These are phyloP conservation scores for Thecocarcelia acutangulata DNA, from an alignment of 2,888 invertebrate species.

Conservation along the genomic window DNA sequence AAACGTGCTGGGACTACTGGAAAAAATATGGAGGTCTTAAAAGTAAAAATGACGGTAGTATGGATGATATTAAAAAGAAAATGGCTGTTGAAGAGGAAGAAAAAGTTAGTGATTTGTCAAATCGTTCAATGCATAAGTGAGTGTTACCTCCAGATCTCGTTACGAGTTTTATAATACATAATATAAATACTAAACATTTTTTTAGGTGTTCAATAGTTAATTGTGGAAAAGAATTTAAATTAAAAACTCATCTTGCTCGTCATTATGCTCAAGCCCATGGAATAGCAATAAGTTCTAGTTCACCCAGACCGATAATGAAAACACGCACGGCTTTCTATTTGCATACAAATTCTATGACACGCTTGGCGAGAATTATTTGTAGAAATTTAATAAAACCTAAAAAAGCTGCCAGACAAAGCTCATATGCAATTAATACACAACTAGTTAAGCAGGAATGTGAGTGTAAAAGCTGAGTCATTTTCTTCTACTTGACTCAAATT, in stretches of 20 bases:
- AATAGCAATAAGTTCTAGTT: slow-evolving; percentile 87
- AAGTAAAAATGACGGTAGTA: slow-evolving; percentile 83
- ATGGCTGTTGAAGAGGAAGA: slow-evolving; percentile 80
- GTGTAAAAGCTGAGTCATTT: slow-evolving; percentile 73
- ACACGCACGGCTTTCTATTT: slow-evolving; percentile 98
- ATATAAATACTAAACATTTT: slow-evolving; percentile 42
- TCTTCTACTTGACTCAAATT: neutral
- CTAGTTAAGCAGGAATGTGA: slow-evolving; percentile 94
- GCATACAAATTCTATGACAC: slow-evolving; percentile 93
- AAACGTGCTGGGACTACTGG: slow-evolving; percentile 98
- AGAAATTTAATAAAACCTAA: slow-evolving; percentile 90
- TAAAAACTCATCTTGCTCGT: slow-evolving; percentile 95
- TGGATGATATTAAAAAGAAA: slow-evolving; percentile 81
- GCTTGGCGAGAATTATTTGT: slow-evolving; percentile 93
- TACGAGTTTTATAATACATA: slow-evolving; percentile 17
- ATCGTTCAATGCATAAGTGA: slow-evolving; percentile 80
- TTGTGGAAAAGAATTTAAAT: slow-evolving; percentile 97
- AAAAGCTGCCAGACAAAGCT: slow-evolving; percentile 94
- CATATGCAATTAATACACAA: slow-evolving; percentile 88
- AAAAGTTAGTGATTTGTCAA: slow-evolving; percentile 81
- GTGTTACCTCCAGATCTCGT: slow-evolving; percentile 27
- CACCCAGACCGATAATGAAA: slow-evolving; percentile 97
- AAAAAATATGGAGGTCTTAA: slow-evolving; percentile 99
- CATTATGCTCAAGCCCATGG: slow-evolving; percentile 96
- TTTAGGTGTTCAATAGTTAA: slow-evolving; percentile 93